Evolutionary conservation across 2,797 vertebrate species (phyloP).

Genomic region (Setipinna tenuifilis): DNA sequence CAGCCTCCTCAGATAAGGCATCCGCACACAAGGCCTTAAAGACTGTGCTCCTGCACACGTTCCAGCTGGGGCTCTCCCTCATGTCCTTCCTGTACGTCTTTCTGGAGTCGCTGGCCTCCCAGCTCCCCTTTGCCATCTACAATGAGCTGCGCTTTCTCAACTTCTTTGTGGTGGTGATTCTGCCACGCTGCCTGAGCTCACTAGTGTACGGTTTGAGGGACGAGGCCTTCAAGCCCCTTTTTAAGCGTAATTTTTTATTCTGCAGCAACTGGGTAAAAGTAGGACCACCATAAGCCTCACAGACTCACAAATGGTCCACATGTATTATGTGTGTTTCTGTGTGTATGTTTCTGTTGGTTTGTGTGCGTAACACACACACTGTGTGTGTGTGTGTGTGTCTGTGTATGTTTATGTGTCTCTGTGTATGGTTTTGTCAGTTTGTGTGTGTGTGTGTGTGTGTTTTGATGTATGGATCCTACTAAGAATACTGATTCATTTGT

Average conservation of each 20-base stretch:
- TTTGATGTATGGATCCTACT: neutral
- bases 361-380: too few relatives aligned
- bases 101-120: slow-evolving; percentile 32
- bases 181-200: slow-evolving; percentile 37
- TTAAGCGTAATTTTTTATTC: slow-evolving; percentile 12
- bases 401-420: neutral
- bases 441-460: too few relatives aligned
- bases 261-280: neutral
- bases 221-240: slow-evolving; percentile 17
- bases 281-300: neutral
- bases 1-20: slow-evolving; percentile 25
- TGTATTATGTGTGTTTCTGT: neutral
- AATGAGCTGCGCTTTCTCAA: slow-evolving; percentile 36
- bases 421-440: neutral
- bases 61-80: slow-evolving; percentile 46
- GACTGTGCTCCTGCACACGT: slow-evolving; percentile 40
- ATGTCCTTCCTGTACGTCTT: slow-evolving; percentile 43
- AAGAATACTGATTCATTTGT: too few relatives aligned
- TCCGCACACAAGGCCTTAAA: slow-evolving; percentile 33
- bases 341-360: neutral
- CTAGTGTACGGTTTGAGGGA: slow-evolving; percentile 43
- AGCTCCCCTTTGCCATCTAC: slow-evolving; percentile 19
- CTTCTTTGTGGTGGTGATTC: slow-evolving; percentile 32
- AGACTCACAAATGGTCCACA: neutral
- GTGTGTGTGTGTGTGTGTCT: too few relatives aligned